Evolutionary conservation across 53 echinoderm and acorn worm genomes (phyloP).

Genomic region (Pentamera pediparva): DNA sequence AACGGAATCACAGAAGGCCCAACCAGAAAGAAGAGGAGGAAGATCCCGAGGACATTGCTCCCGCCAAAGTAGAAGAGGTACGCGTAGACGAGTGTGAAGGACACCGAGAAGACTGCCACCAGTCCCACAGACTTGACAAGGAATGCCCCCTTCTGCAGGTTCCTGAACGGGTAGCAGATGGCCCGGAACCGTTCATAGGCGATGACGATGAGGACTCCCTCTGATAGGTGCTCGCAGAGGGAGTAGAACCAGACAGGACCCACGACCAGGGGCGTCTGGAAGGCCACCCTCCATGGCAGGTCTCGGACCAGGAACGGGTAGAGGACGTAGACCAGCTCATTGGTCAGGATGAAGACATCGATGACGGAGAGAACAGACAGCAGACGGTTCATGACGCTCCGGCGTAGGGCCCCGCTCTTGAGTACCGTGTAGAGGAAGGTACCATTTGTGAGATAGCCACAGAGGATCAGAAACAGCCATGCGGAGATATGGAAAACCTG

Average conservation of each 20-base stretch:
- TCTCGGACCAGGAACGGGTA: background rate
- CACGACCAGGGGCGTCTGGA: constrained; percentile 1
- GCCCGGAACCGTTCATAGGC: constrained; percentile 21
- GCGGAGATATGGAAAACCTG: constrained; percentile 14
- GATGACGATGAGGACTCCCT: constrained; percentile 15
- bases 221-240: constrained; percentile 15
- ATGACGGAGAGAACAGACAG: constrained; percentile 9
- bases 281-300: constrained; percentile 9
- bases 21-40: constrained; percentile 4
- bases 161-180: constrained; percentile 8
- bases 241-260: constrained; percentile 25
- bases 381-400: constrained; percentile 19
- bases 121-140: constrained; percentile 2
- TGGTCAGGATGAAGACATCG: constrained; percentile 25
- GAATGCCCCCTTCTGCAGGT: constrained; percentile 2
- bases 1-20: constrained; percentile 14
- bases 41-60: background rate
- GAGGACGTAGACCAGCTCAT: constrained; percentile 14
- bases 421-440: constrained; percentile 17
- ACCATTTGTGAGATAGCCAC: constrained; percentile 17
- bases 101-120: background rate
- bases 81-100: constrained; percentile 11
- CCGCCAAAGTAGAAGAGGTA: constrained; percentile 20
- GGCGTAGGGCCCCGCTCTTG: background rate
- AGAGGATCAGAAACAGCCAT: background rate